Percentiles rank a stretch among this genome's conserved stretches.
phyloP scores from a whole-genome alignment of 2,888 invertebrate species.

The Erebia palarica region DNA sequence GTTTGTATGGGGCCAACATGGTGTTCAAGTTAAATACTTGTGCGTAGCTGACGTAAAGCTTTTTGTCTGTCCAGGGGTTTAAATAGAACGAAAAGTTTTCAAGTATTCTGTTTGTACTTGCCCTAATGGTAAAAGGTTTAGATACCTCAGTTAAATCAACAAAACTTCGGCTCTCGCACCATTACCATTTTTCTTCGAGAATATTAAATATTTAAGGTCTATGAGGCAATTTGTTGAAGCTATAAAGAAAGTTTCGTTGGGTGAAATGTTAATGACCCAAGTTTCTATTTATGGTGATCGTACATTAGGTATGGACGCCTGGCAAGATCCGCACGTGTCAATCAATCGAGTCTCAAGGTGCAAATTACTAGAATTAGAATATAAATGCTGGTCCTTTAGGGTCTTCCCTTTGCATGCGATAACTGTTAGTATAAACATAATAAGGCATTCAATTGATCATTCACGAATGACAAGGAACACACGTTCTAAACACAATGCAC shows the following conservation, averaged over 20 bases:
- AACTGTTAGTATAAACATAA: too few relatives aligned
- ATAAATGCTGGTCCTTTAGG: too few relatives aligned
- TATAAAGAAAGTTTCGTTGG: slow-evolving; percentile 20
- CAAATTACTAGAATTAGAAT: too few relatives aligned
- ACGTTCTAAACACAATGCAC: too few relatives aligned
- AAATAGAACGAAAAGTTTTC: not conserved
- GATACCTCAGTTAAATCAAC: slow-evolving; percentile 3
- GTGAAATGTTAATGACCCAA: slow-evolving; percentile 11
- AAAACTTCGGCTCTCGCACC: slow-evolving; percentile 20
- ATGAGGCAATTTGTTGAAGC: slow-evolving; percentile 25
- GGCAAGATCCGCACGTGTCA: not conserved
- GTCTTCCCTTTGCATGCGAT: not conserved
- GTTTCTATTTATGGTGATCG: not conserved
- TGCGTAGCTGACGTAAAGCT: too few relatives aligned
- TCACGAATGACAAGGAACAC: too few relatives aligned
- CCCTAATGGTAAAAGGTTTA: not conserved
- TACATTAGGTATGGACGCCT: not conserved
- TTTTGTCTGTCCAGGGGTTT: not conserved
- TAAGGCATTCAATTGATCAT: too few relatives aligned
- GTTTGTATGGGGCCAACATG: too few relatives aligned
- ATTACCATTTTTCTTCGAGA: slow-evolving; percentile 25
- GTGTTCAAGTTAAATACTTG: too few relatives aligned
- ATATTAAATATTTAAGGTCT: slow-evolving; percentile 31
- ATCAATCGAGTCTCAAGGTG: too few relatives aligned
- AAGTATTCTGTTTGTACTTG: not conserved